These are phyloP conservation scores for Dyspetes luteomarginatus DNA, from an alignment of 2,888 invertebrate species.

Conservation along the genomic window DNA sequence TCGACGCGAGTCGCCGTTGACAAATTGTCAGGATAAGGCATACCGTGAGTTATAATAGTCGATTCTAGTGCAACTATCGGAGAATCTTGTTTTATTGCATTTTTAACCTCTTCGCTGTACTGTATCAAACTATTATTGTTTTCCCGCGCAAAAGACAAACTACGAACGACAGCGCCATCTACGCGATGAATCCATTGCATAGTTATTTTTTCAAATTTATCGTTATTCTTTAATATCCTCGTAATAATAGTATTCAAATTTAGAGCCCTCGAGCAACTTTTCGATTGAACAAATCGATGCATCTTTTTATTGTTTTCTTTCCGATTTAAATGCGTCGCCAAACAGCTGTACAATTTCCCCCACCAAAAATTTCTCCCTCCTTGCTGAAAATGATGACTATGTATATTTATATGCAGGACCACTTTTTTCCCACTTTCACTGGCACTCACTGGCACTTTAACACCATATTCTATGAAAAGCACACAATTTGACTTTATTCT, in stretches of 20 bases:
- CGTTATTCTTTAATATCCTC: slow-evolving; percentile 2
- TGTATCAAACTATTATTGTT: slow-evolving; percentile 18
- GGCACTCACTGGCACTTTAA: no score
- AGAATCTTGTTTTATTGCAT: slow-evolving; percentile 86
- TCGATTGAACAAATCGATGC: slow-evolving; percentile 24
- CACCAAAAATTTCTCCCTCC: no score
- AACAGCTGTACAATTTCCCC: background rate
- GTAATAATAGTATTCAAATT: slow-evolving; percentile 23
- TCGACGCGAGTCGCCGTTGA: slow-evolving; percentile 94
- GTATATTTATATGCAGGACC: no score
- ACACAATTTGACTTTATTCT: no score
- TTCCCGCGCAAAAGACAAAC: slow-evolving; percentile 25
- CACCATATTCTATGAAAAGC: no score
- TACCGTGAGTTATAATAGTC: slow-evolving; percentile 98
- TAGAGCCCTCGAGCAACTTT: background rate
- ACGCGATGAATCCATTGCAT: background rate
- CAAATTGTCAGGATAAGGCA: slow-evolving; percentile 97
- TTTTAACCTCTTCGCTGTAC: slow-evolving; percentile 86
- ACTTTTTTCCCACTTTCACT: no score
- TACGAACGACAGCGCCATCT: slow-evolving; percentile 7
- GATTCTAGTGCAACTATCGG: slow-evolving; percentile 98
- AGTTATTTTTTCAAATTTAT: background rate
- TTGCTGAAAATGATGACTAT: no score
- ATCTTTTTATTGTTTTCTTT: slow-evolving; percentile 28
- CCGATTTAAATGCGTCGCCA: background rate